Evolutionary conservation across 2,888 invertebrate species (phyloP).

Genomic region (Glaucopsyche alexis): DNA sequence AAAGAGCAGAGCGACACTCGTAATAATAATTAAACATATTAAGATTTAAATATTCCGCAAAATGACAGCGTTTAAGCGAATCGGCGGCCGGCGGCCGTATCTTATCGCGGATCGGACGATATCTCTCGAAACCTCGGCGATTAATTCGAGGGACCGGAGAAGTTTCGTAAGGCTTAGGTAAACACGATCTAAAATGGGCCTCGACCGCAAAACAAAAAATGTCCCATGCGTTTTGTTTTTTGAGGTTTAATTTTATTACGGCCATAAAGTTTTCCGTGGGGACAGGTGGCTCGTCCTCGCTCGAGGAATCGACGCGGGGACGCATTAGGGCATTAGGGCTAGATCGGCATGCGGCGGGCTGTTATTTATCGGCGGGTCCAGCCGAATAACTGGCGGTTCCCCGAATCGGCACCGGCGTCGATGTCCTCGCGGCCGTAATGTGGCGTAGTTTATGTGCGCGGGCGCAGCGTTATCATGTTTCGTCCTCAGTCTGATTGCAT

Average conservation of each 20-base stretch:
- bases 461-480: conserved; percentile 61
- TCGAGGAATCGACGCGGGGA: neutral
- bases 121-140: conserved; percentile 72
- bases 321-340: conserved; percentile 56
- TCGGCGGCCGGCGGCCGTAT: conserved; percentile 51
- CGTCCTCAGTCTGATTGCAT: conserved; percentile 67
- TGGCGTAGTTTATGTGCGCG: conserved; percentile 67
- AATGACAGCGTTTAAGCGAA: conserved; percentile 59
- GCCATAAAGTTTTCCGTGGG: conserved; percentile 78
- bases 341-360: conserved; percentile 63
- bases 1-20: conserved; percentile 48
- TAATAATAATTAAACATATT: conserved; percentile 61
- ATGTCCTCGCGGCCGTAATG: conserved; percentile 76
- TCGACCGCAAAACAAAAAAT: conserved; percentile 68
- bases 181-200: conserved; percentile 76
- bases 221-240: conserved; percentile 69
- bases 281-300: conserved; percentile 75
- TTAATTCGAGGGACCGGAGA: conserved; percentile 71
- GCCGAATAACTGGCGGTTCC: conserved; percentile 78
- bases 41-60: conserved; percentile 51
- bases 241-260: conserved; percentile 77
- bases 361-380: conserved; percentile 77
- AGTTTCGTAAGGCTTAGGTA: conserved; percentile 79
- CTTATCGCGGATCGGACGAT: conserved; percentile 72
- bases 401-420: conserved; percentile 78